Base-by-base conservation (phyloP, 2,888 invertebrate genomes). In the Enoplolaimus lenunculus region DNA sequence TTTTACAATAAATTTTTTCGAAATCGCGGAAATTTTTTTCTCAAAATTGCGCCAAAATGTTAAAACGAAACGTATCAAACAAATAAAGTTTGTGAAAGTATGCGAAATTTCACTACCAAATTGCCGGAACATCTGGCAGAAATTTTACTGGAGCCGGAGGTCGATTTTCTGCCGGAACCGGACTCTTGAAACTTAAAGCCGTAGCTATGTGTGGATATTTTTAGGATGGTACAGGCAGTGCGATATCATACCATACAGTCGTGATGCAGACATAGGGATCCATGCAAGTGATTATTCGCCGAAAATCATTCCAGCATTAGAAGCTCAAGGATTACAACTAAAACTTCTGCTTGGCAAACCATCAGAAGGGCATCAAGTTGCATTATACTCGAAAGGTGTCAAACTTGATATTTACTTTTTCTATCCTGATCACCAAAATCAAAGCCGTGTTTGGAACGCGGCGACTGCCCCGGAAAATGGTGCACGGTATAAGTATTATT, bases 171-270 rank as follows among this genome's bases (percentile, higher is more conserved):
- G n/a, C n/a, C n/a, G n/a, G n/a, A n/a, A n/a, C n/a, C n/a, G n/a
- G n/a, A n/a, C n/a, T n/a, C n/a, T n/a, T n/a, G n/a, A n/a, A n/a
- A n/a, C n/a, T n/a, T n/a, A n/a, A n/a, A n/a, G n/a, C n/a, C n/a
- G n/a, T n/a, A n/a, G n/a, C n/a, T n/a, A n/a, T n/a, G n/a, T n/a
- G n/a, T n/a, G n/a, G n/a, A n/a, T 45, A 45, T 59, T 26, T 28
- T 62, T 59, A 30, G 68, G 70, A 26, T 70, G 70, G 70, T 70
- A 34, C 31, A 28, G 70, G 3, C 70, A 70, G 30, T 70, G 70
- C 57, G 70, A 68, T 26, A 26, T n/a, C 30, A 70, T 68, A 13
- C 45, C 35, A 1, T 21, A 69, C 7, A 68, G 34, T 30, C 2
- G 21, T 7, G 68, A 68, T 30, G 30, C 65, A 7, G 65, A 68